phyloP scores from a whole-genome alignment of 2,797 vertebrate species.

The Anabas testudineus region DNA sequence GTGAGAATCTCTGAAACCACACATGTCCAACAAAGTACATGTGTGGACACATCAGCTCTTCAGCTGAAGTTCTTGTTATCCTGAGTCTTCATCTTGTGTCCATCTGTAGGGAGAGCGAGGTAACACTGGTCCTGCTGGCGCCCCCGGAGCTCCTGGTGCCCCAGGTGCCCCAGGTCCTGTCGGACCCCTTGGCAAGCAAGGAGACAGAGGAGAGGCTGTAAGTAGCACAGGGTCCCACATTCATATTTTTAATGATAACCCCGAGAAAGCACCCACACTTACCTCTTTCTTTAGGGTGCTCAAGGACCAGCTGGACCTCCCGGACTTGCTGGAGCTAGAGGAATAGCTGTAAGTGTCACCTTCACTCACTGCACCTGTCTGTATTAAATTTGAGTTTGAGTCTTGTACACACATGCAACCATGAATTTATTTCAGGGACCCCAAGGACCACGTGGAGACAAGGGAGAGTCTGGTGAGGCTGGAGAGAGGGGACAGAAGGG shows the following conservation, averaged over 20 bases:
- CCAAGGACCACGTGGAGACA: slow-evolving; percentile 97
- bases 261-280: slow-evolving; percentile 8
- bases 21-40: background rate
- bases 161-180: slow-evolving; percentile 91
- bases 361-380: background rate
- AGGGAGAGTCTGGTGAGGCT: slow-evolving; percentile 93
- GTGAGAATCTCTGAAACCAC: slow-evolving; percentile 71
- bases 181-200: slow-evolving; percentile 96
- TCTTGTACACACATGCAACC: background rate
- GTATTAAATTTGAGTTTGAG: slow-evolving; percentile 1
- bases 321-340: slow-evolving; percentile 92
- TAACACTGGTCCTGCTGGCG: slow-evolving; percentile 90
- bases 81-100: slow-evolving; percentile 45
- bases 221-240: slow-evolving; percentile 68
- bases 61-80: background rate
- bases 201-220: slow-evolving; percentile 95
- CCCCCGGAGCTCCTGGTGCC: slow-evolving; percentile 91
- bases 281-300: slow-evolving; percentile 85
- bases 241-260: slow-evolving; percentile 15
- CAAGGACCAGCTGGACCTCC: slow-evolving; percentile 94
- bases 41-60: background rate
- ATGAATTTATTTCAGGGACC: slow-evolving; percentile 86
- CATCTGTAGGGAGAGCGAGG: slow-evolving; percentile 93
- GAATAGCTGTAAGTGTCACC: slow-evolving; percentile 90
- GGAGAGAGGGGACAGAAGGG: slow-evolving; percentile 97